phyloP scores from a whole-genome alignment of 2,888 invertebrate species.

The Lagria hirta region DNA sequence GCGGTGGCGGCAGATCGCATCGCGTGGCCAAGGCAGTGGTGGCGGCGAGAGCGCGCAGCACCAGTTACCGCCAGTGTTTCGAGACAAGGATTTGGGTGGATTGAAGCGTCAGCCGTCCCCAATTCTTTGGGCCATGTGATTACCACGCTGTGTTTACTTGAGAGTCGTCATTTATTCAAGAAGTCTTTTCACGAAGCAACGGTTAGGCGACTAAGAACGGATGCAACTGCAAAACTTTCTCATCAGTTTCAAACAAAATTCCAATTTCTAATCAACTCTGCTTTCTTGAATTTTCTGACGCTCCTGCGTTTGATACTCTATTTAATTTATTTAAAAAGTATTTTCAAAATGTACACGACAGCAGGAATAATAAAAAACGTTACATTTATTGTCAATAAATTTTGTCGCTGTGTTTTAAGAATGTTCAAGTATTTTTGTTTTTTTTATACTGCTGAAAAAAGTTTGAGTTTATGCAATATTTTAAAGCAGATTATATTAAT shows the following conservation, averaged over 20 bases:
- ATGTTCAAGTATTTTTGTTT: no score
- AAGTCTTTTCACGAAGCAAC: neutral
- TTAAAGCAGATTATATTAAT: no score
- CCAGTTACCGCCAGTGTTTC: constrained; percentile 29
- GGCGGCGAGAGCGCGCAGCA: constrained; percentile 42
- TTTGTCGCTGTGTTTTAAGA: no score
- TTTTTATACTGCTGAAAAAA: no score
- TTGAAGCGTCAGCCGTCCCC: constrained; percentile 28
- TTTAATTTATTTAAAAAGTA: no score
- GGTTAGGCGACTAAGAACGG: constrained; percentile 30
- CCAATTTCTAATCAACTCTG: neutral
- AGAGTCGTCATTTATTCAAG: constrained; percentile 11
- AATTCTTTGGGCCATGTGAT: constrained; percentile 40
- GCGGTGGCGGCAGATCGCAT: constrained; percentile 47
- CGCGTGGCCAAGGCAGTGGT: constrained; percentile 33
- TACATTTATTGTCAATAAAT: no score
- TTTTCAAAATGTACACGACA: no score
- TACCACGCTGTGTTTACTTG: constrained; percentile 42
- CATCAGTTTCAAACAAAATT: constrained; percentile 24
- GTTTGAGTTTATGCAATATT: no score
- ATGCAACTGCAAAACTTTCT: constrained; percentile 12
- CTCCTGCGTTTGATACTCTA: no score
- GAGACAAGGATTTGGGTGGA: no score
- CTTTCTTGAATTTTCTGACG: no score
- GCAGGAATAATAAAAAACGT: no score